Base-by-base conservation (phyloP, 2,797 vertebrate genomes). In the Brachyalestes nurse region DNA sequence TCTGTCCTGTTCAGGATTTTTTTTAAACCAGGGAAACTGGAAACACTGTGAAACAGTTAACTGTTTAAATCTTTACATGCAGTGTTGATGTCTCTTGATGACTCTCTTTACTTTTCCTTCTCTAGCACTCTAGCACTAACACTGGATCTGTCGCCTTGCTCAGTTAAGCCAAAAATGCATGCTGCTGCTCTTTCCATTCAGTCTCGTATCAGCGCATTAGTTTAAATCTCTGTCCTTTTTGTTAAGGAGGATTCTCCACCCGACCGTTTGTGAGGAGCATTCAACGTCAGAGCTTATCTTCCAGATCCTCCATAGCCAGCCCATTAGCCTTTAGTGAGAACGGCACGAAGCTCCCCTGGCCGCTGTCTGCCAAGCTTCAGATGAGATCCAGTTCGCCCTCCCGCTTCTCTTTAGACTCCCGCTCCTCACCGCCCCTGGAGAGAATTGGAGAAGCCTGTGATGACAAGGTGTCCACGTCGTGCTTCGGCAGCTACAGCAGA, bases 241-340 rank as follows among this genome's bases (percentile, higher is more conserved):
- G 75, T 85, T 76, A 79, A 99, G 98, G 98, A 82, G 98, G 98
- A 58, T 99, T 99, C 92, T 99, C 97, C 0, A 95, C 97, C 1
- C 96, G 97, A 0, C 97, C 98, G 0, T 99, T 99, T 49, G 97
- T 99, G 81, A 93, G 97, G 86, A 99, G 98, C 28, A 98, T 99
- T 53, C 97, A 99, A 64, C 96, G 95, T 16, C 98, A 99, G 93
- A 99, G 97, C 88, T 82, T 94, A 86, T 99, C 97, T 0, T 97
- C 97, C 40, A 90, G 97, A 78, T 99, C 97, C 0, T 98, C 98
- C n/a, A 92, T 98, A 17, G 96, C 97, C 73, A 99, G 98, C 87
- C 98, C 97, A 0, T 91, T 99, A 89, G 95, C 96, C n/a, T 89
- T 93, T 87, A 96, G 94, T 8, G 98, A 99, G 81, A 96, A 95